A percentile compares a stretch with the other conserved stretches of the same genome.
phyloP scores from a whole-genome alignment of 2,888 invertebrate species.

The Noctua janthe region DNA sequence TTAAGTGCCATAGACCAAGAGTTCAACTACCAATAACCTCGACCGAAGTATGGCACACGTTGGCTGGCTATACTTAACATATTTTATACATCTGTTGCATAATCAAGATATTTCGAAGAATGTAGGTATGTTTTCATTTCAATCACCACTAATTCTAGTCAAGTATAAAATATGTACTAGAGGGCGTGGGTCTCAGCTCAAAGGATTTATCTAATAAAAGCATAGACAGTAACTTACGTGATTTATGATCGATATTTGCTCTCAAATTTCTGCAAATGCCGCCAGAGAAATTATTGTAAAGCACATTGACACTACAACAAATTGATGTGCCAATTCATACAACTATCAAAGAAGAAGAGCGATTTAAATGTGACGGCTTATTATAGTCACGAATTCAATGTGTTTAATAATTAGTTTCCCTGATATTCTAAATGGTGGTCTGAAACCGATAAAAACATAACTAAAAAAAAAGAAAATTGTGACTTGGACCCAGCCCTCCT shows the following conservation, averaged over 20 bases:
- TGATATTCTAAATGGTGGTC: not conserved
- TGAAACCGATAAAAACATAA: not conserved
- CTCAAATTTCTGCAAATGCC: not conserved
- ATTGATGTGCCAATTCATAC: too few species aligned
- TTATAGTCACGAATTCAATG: not conserved
- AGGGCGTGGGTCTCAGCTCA: not conserved
- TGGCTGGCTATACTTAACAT: not conserved
- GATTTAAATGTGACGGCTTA: not conserved
- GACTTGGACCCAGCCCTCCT: not conserved
- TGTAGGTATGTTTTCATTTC: constrained; percentile 12
- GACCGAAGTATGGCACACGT: not conserved
- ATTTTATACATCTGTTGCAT: constrained; percentile 5
- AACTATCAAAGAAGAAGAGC: too few species aligned
- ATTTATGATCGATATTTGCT: not conserved
- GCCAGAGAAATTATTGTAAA: not conserved
- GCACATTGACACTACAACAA: too few species aligned
- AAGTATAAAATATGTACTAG: constrained; percentile 9
- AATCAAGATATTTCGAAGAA: constrained; percentile 9
- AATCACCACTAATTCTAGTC: constrained; percentile 43
- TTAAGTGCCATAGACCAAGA: constrained; percentile 33
- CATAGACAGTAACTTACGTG: too few species aligned
- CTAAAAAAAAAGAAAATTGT: not conserved
- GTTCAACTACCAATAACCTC: not conserved
- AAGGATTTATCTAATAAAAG: not conserved
- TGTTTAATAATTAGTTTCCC: not conserved